Evolutionary conservation across 2,113 vertebrate genomes (phyloP).

Genomic region (Pterophyllum scalare): DNA sequence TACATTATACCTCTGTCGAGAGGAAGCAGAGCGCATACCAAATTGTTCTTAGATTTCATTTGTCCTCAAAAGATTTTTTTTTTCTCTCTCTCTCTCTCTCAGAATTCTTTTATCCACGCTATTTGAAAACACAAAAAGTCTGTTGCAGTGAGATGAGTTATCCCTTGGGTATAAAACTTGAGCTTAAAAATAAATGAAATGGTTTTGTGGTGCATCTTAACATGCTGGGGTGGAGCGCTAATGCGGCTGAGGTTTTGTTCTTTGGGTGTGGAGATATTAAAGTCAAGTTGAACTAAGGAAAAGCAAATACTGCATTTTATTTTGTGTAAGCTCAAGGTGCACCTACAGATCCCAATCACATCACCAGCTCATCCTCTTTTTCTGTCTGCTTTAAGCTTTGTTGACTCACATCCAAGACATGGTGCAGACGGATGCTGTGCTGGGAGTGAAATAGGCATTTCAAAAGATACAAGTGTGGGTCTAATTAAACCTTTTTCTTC

Average conservation of each 20-base stretch:
- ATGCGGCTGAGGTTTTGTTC: conserved; percentile 14
- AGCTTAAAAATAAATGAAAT: conserved; percentile 11
- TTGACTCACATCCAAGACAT: conserved; percentile 9
- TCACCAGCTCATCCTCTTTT: background rate
- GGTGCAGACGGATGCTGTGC: background rate
- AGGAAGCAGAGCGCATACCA: background rate
- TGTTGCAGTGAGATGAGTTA: background rate
- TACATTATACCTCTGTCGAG: conserved; percentile 12
- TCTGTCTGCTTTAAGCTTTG: background rate
- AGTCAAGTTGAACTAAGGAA: background rate
- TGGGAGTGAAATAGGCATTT: background rate
- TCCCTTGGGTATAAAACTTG: conserved; percentile 4
- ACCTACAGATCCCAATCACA: background rate
- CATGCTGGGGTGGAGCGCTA: background rate
- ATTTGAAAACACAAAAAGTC: conserved; percentile 12
- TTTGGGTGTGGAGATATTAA: background rate
- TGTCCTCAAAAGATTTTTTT: conserved; percentile 19
- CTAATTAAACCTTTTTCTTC: background rate
- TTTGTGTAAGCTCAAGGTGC: background rate
- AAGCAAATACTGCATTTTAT: conserved; percentile 3
- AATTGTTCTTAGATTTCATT: conserved; percentile 44
- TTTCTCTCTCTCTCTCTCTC: background rate
- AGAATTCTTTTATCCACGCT: conserved; percentile 18
- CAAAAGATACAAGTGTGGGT: background rate
- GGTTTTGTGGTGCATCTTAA: background rate